Percentiles rank a stretch among this genome's conserved stretches.
phyloP scores from a whole-genome alignment of 2,888 invertebrate genomes.

The Capitulum mitella region DNA sequence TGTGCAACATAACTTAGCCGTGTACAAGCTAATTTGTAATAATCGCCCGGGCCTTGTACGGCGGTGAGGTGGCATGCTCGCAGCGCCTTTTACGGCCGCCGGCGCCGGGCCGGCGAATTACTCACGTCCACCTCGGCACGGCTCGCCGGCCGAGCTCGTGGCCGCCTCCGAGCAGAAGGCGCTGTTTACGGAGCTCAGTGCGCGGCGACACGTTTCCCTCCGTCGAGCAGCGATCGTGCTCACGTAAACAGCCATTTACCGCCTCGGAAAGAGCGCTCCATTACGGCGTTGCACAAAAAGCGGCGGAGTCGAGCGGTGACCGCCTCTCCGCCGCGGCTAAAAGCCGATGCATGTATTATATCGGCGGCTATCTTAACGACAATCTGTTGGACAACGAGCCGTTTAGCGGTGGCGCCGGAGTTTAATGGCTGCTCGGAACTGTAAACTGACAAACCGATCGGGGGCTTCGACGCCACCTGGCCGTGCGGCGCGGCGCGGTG shows the following conservation, averaged over 20 bases:
- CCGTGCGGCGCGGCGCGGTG: no score
- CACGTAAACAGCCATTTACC: not conserved
- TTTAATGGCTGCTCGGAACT: not conserved
- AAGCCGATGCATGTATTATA: constrained; percentile 5
- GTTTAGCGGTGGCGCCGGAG: not conserved
- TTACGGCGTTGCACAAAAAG: not conserved
- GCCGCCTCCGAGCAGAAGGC: no score
- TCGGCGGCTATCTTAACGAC: constrained; percentile 1
- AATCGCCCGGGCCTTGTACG: not conserved
- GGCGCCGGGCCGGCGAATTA: not conserved
- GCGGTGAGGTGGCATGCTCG: not conserved
- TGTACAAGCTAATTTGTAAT: constrained; percentile 8
- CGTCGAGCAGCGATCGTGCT: not conserved
- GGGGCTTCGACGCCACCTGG: no score
- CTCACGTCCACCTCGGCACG: not conserved
- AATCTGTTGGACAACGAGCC: not conserved
- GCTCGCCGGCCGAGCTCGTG: no score
- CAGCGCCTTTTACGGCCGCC: not conserved
- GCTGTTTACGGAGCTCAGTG: not conserved
- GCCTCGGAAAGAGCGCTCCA: not conserved
- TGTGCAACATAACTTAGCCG: constrained; percentile 10
- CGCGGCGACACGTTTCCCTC: not conserved
- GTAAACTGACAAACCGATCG: not conserved
- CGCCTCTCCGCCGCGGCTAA: not conserved
- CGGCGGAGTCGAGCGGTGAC: not conserved